Evolutionary conservation across 2,797 vertebrate species (phyloP).

Genomic region (Microchirus variegatus): DNA sequence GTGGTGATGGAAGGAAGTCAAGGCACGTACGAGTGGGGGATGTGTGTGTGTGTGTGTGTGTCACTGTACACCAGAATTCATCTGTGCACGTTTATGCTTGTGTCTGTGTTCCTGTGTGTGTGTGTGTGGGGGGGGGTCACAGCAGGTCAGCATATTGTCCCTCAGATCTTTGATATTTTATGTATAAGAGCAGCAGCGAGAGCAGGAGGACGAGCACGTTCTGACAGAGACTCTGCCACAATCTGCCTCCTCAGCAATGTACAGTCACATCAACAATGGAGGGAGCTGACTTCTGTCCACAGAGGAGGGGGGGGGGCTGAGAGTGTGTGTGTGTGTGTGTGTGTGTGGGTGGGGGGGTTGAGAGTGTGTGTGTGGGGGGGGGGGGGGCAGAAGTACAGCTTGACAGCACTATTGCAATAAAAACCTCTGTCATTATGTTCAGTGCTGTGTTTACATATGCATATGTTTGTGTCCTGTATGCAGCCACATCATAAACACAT

Average conservation of each 20-base stretch:
- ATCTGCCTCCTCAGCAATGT: constrained; percentile 81
- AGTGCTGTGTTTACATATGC: constrained; percentile 41
- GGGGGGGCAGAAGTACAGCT: constrained; percentile 18
- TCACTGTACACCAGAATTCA: constrained; percentile 70
- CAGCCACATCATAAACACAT: constrained; percentile 32
- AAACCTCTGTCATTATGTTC: constrained; percentile 28
- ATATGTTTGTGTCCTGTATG: constrained; percentile 6
- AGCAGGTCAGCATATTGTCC: constrained; percentile 97
- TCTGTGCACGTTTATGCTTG: constrained; percentile 46
- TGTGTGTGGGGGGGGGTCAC: constrained; percentile 84
- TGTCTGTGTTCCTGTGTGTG: constrained; percentile 59
- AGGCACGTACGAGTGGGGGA: constrained; percentile 92
- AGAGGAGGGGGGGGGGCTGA: constrained; percentile 37
- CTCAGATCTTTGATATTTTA: constrained; percentile 98
- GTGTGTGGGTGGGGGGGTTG: constrained; percentile 7
- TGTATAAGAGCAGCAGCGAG: constrained; percentile 87
- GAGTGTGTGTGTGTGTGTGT: not conserved
- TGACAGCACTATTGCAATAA: constrained; percentile 41
- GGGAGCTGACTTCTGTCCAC: constrained; percentile 56
- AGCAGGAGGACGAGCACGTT: constrained; percentile 90
- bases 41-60: constrained; percentile 67
- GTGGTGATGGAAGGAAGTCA: constrained; percentile 87
- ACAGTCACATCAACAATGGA: constrained; percentile 72
- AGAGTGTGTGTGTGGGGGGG: not conserved
- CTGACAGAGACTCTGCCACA: constrained; percentile 88